Percentiles rank a stretch among this genome's conserved stretches.
These are phyloP conservation scores for Diadumene lineata DNA, from an alignment of 92 coral and sea anemone genomes.

Conservation along the genomic window DNA sequence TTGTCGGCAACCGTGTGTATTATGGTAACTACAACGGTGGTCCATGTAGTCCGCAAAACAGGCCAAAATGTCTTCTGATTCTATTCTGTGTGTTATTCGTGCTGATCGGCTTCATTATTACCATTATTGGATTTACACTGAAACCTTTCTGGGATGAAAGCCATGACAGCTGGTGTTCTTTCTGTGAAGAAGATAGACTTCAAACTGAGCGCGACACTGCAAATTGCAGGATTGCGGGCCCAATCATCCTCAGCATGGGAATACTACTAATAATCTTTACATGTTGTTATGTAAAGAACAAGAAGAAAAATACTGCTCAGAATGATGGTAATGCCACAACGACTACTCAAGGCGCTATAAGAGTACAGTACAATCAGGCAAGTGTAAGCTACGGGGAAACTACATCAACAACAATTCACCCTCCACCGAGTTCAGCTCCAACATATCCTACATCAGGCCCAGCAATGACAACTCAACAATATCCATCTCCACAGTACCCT, in stretches of 20 bases:
- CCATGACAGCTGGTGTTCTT: constrained; percentile 53
- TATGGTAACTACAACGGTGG: constrained; percentile 20
- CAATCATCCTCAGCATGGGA: constrained; percentile 52
- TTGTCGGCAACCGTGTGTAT: constrained; percentile 15
- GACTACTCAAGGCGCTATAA: too few relatives aligned
- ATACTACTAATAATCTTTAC: constrained; percentile 21
- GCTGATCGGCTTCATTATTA: constrained; percentile 52
- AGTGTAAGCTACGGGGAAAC: constrained; percentile 23
- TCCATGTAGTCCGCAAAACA: background rate
- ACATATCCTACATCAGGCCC: constrained; percentile 15
- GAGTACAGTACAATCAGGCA: constrained; percentile 9
- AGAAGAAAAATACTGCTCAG: background rate
- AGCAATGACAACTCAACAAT: background rate
- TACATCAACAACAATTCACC: constrained; percentile 14
- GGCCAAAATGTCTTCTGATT: constrained; percentile 38
- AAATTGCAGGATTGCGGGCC: constrained; percentile 62
- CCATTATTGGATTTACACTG: constrained; percentile 59
- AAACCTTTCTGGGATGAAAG: constrained; percentile 66
- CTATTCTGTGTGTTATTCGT: constrained; percentile 46
- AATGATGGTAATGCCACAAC: constrained; percentile 31
- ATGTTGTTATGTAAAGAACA: constrained; percentile 11
- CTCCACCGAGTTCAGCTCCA: constrained; percentile 20
- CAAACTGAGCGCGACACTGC: constrained; percentile 37
- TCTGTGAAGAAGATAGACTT: constrained; percentile 52
- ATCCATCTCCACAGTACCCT: constrained; percentile 16